Evolutionary conservation across 1,140 invertebrate species (phyloP), one percentile per base, ranked within the genome.

Genomic region (Lordiphosa stackelbergi): DNA sequence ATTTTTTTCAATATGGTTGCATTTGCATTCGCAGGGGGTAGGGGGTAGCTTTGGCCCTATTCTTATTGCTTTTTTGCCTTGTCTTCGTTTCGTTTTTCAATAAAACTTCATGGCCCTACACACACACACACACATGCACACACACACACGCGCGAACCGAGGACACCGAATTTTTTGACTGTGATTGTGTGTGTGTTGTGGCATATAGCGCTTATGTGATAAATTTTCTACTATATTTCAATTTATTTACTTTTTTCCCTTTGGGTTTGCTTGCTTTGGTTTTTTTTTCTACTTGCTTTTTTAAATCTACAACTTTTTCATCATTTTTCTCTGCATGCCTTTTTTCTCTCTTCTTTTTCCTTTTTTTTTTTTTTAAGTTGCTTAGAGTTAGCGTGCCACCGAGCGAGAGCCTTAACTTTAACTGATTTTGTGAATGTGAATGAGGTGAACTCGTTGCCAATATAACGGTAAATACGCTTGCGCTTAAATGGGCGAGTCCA

Each of bases 51-150:
- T 43, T 22, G 40, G 28, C 16, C 34, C 48, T 53, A 45, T 36
- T 59, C 24, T 36, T 42, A 66, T 53, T 57, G 43, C 58, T 16
- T 36, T 42, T 61, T 53, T 57, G 43, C 58, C 61, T 53, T 57
- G 57, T 69, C 54, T 55, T 35, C 61, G 61, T 65, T 63, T 58
- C 60, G 49, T 72, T 77, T 81, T 81, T 79, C 72, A 79, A 81
- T 78, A 78, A 78, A 78, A 78, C 74, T 78, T 69, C 74, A 72
- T 77, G 73, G 77, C 77, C 77, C 78, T 81, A 49, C 46, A 11
- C 58, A 35, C 8, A 9, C 56, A 60, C 48, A 37, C 53, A 38
- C 47, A 34, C 34, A 22, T 40, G 19, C 13, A 12, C 19, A 37
- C 49, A 45, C 60, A 53, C 13, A 35, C 58, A 63, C 59, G 60